Base-by-base conservation (phyloP, 2,888 invertebrate genomes). In the Drosophila anomelani region DNA sequence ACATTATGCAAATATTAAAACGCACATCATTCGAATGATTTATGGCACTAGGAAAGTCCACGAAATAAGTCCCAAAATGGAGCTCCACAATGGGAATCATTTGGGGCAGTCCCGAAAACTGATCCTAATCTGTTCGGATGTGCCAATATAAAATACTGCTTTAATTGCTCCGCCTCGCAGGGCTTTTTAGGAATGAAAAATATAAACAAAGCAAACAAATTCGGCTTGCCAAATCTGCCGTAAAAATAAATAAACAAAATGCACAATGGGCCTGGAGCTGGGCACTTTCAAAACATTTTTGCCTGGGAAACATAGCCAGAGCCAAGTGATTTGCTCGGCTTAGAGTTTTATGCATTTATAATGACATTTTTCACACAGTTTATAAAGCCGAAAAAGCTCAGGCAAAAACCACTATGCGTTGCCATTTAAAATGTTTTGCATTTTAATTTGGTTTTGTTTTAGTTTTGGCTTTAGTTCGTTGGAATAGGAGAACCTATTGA, bases 311-410 rank as follows among this genome's bases (percentile, higher is more conserved):
- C 68, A 41, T 41, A 39, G 41, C 38, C 49, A 17, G 13, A 78
- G 68, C 54, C 58, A 51, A 77, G 68, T 38, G 36, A 68, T 68
- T 68, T 55, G 68, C 55, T 51, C n/a, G 41, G 43, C 64, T 41
- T 49, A 36, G 36, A 49, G 55, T 68, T 64, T 77, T 81, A 68
- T 87, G 83, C 76, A 72, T 85, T 85, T 78, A 69, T 77, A 82
- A 76, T 80, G 69, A 62, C 34, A 73, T 72, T 80, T 77, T 87
- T 87, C 84, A 85, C 88, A 87, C 83, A 84, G 75, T 87, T 85
- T 66, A 76, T 81, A 85, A 20, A 51, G 46, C 32, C 46, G 23
- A 66, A 75, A 68, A 73, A 75, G 74, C 67, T 55, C 49, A 58
- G 46, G 39, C 54, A 23, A 23, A 58, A 63, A 29, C 47, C 38